These are phyloP conservation scores for Andrena hattorfiana DNA, from an alignment of 2,888 invertebrate species.

Conservation along the genomic window DNA sequence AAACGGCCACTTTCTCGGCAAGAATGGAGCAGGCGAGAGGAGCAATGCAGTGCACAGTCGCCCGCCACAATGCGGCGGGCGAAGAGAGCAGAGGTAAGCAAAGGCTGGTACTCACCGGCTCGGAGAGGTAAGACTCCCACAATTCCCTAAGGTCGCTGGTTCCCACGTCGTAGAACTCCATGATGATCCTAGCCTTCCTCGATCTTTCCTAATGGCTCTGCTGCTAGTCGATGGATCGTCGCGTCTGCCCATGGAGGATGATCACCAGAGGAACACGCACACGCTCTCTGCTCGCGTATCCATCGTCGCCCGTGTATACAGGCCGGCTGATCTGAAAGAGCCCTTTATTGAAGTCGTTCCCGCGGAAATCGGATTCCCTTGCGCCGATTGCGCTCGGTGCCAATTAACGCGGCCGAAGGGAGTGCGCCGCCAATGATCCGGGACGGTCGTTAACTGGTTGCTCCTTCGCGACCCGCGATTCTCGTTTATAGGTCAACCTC, in stretches of 20 bases:
- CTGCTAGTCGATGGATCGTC: constrained; percentile 54
- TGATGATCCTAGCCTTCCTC: constrained; percentile 71
- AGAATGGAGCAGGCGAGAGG: constrained; percentile 39
- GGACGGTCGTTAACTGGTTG: neutral
- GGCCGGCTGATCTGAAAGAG: constrained; percentile 33
- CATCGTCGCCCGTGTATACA: constrained; percentile 51
- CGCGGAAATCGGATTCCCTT: too few relatives aligned
- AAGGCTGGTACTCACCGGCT: constrained; percentile 89
- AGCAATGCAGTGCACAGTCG: neutral
- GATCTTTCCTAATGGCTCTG: constrained; percentile 50
- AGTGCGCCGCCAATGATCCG: too few relatives aligned
- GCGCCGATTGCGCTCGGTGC: too few relatives aligned
- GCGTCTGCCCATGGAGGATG: constrained; percentile 62
- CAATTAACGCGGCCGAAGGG: too few relatives aligned
- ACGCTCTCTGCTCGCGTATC: constrained; percentile 41
- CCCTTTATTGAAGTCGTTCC: too few relatives aligned
- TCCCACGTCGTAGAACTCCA: constrained; percentile 90
- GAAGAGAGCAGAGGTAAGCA: constrained; percentile 15
- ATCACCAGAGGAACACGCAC: constrained; percentile 40
- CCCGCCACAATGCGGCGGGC: neutral
- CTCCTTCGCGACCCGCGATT: neutral
- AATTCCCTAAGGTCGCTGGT: constrained; percentile 91
- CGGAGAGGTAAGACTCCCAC: constrained; percentile 92
- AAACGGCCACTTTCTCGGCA: constrained; percentile 46
- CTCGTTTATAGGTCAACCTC: neutral